Base-by-base conservation (phyloP, 2,888 invertebrate species). In the Tachina lurida region DNA sequence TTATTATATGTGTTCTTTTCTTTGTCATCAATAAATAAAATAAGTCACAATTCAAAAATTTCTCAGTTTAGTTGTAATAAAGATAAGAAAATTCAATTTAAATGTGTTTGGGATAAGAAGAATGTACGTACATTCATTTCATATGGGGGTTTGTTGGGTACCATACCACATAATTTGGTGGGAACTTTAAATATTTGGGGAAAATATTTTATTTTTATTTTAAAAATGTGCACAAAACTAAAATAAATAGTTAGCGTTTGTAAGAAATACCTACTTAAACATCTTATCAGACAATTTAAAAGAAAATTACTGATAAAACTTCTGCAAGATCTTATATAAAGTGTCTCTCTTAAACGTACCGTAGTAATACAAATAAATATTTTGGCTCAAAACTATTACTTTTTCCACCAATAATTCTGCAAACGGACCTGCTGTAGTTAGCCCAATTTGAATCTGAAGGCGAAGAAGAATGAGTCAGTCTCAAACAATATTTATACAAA, bases 101-200 rank as follows among this genome's bases (percentile, higher is more conserved):
- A 63, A 63, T 70, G 45, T 41, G 71, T 15, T n/a, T 47, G 62
- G 7, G 54, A 47, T 39, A 43, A 19, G 62, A 62, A 19, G 12
- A 41, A 12, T n/a, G 9, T 43, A n/a, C n/a, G n/a, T 31, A 31
- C 10, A 45, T 13, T 45, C 22, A 19, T 67, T 43, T 78, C 31
- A n/a, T 60, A 60, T n/a, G 22, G 22, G 8, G 31, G 49, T 49
- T 45, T 19, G 19, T 31, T 17, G 43, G 2, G 1, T n/a, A n/a
- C 31, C 43, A 15, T 58, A 22, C 41, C 39, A 1, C 10, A 39
- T 19, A 13, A 71, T 65, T 73, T 79, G 63, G 63, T 79, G 79
- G 56, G 73, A 80, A 80, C 52, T 65, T 80, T 60, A 74, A 80
- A 80, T 67, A 80, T 60, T 80, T 73, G 22, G 43, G 31, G 15